phyloP scores from a whole-genome alignment of 2,797 vertebrate species.

The Tenualosa ilisha region DNA sequence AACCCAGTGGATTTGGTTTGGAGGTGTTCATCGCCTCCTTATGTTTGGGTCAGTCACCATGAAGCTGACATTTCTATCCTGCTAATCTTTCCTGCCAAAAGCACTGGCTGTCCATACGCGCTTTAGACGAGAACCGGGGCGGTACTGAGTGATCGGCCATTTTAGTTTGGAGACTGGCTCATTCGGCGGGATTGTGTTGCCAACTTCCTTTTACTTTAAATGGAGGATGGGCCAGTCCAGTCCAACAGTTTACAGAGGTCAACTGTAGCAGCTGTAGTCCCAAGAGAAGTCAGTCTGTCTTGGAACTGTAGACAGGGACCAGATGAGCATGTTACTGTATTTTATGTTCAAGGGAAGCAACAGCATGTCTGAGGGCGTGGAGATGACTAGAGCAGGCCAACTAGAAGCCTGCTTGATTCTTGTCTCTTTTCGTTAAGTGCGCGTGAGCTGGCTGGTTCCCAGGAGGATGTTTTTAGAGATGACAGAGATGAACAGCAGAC shows the following conservation, averaged over 20 bases:
- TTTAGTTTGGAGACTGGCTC: not conserved
- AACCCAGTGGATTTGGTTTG: not conserved
- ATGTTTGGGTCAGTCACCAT: not conserved
- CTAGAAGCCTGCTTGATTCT: not conserved
- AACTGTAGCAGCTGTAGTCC: not conserved
- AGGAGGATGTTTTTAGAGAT: not conserved
- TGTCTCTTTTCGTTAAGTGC: not conserved
- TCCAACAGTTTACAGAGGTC: not conserved
- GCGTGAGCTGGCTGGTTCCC: not conserved
- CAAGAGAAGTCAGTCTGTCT: not conserved
- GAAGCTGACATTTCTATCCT: not conserved
- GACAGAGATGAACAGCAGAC: not conserved
- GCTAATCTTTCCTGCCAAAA: not conserved
- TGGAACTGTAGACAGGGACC: not conserved
- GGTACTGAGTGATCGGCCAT: not conserved
- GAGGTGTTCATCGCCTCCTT: not conserved
- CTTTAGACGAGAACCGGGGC: not conserved
- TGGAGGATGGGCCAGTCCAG: conserved; percentile 3
- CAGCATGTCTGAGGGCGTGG: not conserved
- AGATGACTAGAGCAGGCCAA: not conserved
- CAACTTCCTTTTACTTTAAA: not conserved
- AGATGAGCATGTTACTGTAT: conserved; percentile 15
- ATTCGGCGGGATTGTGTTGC: not conserved
- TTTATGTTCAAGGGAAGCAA: not conserved
- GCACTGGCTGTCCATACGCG: not conserved